A percentile compares a stretch with the other conserved stretches of the same genome.
phyloP scores from a whole-genome alignment of 2,113 vertebrate species.

The Pimephales promelas region DNA sequence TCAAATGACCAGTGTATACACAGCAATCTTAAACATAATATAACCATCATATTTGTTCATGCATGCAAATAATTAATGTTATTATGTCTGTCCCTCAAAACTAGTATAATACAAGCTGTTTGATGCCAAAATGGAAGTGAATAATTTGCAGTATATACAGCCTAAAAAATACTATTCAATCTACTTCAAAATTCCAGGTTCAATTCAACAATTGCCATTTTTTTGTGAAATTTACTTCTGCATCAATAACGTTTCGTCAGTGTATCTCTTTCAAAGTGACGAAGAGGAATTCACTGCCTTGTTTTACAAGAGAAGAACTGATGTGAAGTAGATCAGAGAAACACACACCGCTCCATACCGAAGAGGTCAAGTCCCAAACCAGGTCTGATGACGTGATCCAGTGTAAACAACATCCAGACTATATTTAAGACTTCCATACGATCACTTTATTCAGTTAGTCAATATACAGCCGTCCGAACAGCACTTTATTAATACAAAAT shows the following conservation, averaged over 20 bases:
- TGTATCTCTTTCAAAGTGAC: conserved; percentile 10
- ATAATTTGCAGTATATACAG: not conserved
- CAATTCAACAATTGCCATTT: too few species aligned
- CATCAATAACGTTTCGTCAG: too few species aligned
- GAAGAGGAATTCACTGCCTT: conserved; percentile 69
- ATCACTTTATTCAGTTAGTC: not conserved
- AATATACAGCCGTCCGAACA: not conserved
- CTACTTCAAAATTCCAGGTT: too few species aligned
- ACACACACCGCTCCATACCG: conserved; percentile 28
- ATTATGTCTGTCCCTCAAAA: conserved; percentile 25
- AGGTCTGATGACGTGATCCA: not conserved
- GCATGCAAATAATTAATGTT: not conserved
- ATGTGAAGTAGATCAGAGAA: conserved; percentile 21
- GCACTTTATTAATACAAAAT: not conserved
- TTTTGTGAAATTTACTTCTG: too few species aligned
- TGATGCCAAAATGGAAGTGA: conserved; percentile 35
- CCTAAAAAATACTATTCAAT: too few species aligned
- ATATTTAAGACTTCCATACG: conserved; percentile 7
- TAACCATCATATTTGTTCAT: not conserved
- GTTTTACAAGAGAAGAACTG: conserved; percentile 50
- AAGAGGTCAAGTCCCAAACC: conserved; percentile 38
- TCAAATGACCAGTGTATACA: conserved; percentile 58
- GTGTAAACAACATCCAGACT: conserved; percentile 29
- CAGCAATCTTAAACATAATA: not conserved
- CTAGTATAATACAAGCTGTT: conserved; percentile 39